Conservation (phyloP, 1,140 invertebrate species). For the Procambarus virginalis region DNA sequence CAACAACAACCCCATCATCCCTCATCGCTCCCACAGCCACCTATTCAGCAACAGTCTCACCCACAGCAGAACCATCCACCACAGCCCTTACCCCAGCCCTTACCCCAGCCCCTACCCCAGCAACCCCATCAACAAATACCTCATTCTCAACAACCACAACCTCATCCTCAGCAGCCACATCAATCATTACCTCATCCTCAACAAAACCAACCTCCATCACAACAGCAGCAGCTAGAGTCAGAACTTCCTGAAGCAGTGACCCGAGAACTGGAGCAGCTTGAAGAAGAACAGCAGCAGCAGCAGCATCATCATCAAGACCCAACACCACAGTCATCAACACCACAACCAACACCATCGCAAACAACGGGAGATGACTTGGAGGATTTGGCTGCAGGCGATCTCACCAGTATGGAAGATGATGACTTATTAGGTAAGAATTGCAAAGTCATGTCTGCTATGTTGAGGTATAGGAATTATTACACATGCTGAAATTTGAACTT, state of each 20-base stretch:
- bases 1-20: slow-evolving; percentile 34
- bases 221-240: slow-evolving; percentile 48
- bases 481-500: too few relatives aligned
- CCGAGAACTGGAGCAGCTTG: slow-evolving; percentile 53
- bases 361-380: slow-evolving; percentile 42
- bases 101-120: slow-evolving; percentile 28
- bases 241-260: slow-evolving; percentile 60
- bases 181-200: slow-evolving; percentile 10
- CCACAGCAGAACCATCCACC: slow-evolving; percentile 21
- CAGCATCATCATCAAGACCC: slow-evolving; percentile 32
- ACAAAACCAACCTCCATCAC: slow-evolving; percentile 13
- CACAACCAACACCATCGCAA: slow-evolving; percentile 11
- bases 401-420: slow-evolving; percentile 61
- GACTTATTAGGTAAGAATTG: slow-evolving; percentile 44
- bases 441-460: not conserved
- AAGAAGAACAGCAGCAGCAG: slow-evolving; percentile 60
- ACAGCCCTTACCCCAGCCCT: not conserved
- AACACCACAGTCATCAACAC: slow-evolving; percentile 20
- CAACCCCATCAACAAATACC: slow-evolving; percentile 23
- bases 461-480: too few relatives aligned
- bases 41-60: slow-evolving; percentile 35
- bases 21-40: slow-evolving; percentile 15
- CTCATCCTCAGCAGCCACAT: slow-evolving; percentile 22
- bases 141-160: slow-evolving; percentile 18
- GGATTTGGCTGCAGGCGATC: slow-evolving; percentile 44